A percentile compares a stretch with the other conserved stretches of the same genome.
phyloP scores from a whole-genome alignment of 2,888 invertebrate genomes.

The Tubulanus polymorphus region DNA sequence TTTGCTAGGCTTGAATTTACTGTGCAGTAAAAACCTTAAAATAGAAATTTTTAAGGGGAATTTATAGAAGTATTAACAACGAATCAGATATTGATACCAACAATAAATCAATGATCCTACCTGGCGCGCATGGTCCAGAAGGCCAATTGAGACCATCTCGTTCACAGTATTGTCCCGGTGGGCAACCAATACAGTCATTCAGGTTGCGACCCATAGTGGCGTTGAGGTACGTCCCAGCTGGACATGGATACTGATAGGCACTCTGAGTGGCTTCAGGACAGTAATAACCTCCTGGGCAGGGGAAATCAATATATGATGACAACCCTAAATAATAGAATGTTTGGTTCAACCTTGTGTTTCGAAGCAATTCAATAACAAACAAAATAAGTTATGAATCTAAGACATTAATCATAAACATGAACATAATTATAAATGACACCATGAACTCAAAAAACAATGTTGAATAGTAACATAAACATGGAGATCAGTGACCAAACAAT shows the following conservation, averaged over 20 bases:
- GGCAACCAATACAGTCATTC: constrained; percentile 41
- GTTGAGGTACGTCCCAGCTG: constrained; percentile 41
- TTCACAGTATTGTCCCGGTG: constrained; percentile 44
- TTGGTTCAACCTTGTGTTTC: neutral
- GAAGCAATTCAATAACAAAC: neutral
- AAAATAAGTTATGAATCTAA: too few relatives aligned
- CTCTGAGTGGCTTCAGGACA: constrained; percentile 38
- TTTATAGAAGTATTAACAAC: neutral
- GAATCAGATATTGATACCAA: neutral
- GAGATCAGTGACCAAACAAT: too few relatives aligned
- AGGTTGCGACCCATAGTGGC: constrained; percentile 30
- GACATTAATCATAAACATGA: too few relatives aligned
- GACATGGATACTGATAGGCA: constrained; percentile 37
- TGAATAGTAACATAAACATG: too few relatives aligned
- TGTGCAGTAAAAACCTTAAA: constrained; percentile 46
- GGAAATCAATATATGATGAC: constrained; percentile 28
- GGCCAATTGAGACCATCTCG: constrained; percentile 31
- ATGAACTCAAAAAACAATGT: too few relatives aligned
- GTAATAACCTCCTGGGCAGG: constrained; percentile 43
- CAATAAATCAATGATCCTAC: too few relatives aligned
- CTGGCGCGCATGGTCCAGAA: constrained; percentile 37
- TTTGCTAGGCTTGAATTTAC: constrained; percentile 32
- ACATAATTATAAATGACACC: too few relatives aligned
- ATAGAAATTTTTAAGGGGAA: neutral
- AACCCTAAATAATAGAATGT: neutral